Percentiles rank a stretch among this genome's conserved stretches.
phyloP scores from a whole-genome alignment of 2,797 vertebrate genomes.

The Harpagifer antarcticus region DNA sequence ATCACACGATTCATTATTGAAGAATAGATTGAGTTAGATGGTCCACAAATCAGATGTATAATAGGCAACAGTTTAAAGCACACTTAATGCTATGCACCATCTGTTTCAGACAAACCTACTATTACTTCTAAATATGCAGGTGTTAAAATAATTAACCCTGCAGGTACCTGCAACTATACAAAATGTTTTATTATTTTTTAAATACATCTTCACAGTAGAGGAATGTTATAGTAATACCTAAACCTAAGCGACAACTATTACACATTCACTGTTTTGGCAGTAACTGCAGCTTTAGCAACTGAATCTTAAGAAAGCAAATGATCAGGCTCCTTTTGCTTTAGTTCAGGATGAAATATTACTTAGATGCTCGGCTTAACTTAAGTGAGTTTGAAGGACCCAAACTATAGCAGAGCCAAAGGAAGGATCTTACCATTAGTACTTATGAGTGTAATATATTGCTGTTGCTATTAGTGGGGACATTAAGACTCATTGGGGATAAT shows the following conservation, averaged over 20 bases:
- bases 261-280: neutral
- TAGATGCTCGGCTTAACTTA: neutral
- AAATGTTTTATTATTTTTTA: neutral
- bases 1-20: slow-evolving; percentile 29
- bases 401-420: neutral
- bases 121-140: neutral
- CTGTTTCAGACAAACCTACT: neutral
- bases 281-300: neutral
- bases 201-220: neutral
- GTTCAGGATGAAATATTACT: neutral
- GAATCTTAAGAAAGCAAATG: neutral
- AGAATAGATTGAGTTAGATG: slow-evolving; percentile 18
- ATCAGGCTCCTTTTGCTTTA: neutral
- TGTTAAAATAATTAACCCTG: neutral
- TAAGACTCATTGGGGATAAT: neutral
- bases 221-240: neutral
- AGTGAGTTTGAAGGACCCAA: neutral
- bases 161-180: neutral
- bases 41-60: slow-evolving; percentile 26
- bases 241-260: neutral
- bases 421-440: neutral
- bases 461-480: neutral
- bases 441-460: neutral
- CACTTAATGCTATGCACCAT: neutral
- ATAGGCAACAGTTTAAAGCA: slow-evolving; percentile 9